Conservation (phyloP, 1,140 invertebrate genomes). For the Rhynchophorus ferrugineus region DNA sequence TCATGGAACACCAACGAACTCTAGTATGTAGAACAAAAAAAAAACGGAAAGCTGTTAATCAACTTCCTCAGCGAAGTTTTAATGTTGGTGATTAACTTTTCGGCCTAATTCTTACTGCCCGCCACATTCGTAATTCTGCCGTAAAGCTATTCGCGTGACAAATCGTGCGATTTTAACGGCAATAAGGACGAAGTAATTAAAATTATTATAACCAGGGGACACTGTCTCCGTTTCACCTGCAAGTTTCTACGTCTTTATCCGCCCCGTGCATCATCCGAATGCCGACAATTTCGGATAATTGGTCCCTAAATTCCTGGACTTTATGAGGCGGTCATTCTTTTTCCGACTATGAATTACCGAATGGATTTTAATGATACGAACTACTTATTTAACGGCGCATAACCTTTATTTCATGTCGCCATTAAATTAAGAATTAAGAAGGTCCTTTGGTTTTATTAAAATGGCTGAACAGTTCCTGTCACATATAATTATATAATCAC, state of each 20-base stretch:
- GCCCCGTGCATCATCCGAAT: constrained; percentile 20
- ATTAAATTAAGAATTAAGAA: no score
- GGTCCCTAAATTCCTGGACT: constrained; percentile 15
- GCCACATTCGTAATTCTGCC: neutral
- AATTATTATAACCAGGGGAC: constrained; percentile 24
- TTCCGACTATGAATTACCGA: neutral
- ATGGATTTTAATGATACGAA: neutral
- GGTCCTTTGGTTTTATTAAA: no score
- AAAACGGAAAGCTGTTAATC: no score
- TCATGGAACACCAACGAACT: no score
- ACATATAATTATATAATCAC: no score
- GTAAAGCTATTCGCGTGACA: constrained; percentile 20
- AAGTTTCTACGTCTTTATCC: constrained; percentile 22
- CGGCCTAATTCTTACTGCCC: neutral
- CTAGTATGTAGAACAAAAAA: no score
- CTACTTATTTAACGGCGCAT: neutral
- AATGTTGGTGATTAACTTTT: neutral
- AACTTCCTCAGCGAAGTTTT: no score
- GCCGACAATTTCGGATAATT: constrained; percentile 17
- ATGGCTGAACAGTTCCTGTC: no score
- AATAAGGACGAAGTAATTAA: constrained; percentile 20
- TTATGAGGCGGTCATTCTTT: constrained; percentile 21
- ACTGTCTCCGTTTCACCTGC: constrained; percentile 8
- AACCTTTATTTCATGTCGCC: no score
- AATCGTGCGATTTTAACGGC: constrained; percentile 16